Evolutionary conservation across 2,888 invertebrate species (phyloP), one percentile per base, ranked within the genome.

Genomic region (Drosophila ustulata): DNA sequence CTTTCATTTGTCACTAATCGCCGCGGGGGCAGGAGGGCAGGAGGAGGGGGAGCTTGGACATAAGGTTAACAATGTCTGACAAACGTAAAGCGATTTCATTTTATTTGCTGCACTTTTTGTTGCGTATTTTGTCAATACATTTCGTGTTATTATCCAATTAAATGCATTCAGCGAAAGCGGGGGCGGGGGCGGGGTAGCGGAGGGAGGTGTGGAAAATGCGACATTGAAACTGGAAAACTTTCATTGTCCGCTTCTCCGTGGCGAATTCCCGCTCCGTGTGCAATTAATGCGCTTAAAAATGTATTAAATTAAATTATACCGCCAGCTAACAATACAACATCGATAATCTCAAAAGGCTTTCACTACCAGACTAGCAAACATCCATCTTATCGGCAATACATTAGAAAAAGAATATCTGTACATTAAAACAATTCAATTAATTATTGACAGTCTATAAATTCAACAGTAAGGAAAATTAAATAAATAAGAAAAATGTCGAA

Each of bases 281-380:
- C 59, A 84, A 84, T 84, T 84, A 82, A 82, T 77, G 77, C 82
- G 80, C 77, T 79, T 70, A 63, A 68, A 81, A 77, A 75, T 30
- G 78, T 66, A 75, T 80, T 70, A 68, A 77, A 75, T 63, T 52
- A 70, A 65, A 82, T 84, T 70, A 82, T 18, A 18, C 18, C 18
- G 18, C n/a, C n/a, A n/a, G n/a, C n/a, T n/a, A n/a, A n/a, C 18
- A 18, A 18, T 18, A 18, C 18, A 18, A 18, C 18, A 18, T 18
- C 18, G 18, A 18, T 18, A 18, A 18, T 18, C 1, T 18, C 18
- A 18, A 18, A 18, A 18, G 18, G 18, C 1, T 18, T 18, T 18
- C 18, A 18, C 1, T 18, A 18, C 18, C 18, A 18, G 18, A 18
- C 18, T 18, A 18, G 18, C 18, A 18, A 18, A 18, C 18, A 18